A percentile compares a stretch with the other conserved stretches of the same genome.
phyloP scores from a whole-genome alignment of 2,113 vertebrate species.

The Poeciliopsis prolifica region DNA sequence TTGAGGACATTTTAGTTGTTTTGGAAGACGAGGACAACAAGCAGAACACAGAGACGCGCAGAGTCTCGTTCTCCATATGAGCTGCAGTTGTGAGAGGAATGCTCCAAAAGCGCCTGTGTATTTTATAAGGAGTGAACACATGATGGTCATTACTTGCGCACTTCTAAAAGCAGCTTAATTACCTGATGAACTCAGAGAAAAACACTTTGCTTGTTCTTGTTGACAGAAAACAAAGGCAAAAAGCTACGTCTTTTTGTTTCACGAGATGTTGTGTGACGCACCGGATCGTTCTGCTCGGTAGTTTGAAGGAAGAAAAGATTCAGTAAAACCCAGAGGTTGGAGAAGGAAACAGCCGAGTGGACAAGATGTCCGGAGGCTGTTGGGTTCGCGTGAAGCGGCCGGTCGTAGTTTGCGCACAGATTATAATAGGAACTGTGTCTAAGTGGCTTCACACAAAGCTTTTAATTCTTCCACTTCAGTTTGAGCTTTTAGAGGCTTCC shows the following conservation, averaged over 20 bases:
- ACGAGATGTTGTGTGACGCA: conserved; percentile 24
- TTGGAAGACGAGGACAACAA: background rate
- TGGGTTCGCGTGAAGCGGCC: background rate
- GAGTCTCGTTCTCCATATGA: background rate
- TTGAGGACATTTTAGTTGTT: background rate
- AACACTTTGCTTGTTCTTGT: conserved; percentile 4
- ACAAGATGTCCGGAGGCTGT: background rate
- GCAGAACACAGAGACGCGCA: background rate
- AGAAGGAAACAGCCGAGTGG: background rate
- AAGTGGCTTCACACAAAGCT: conserved; percentile 5
- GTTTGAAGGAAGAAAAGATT: background rate
- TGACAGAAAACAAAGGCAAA: conserved; percentile 1
- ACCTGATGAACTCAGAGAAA: conserved; percentile 26
- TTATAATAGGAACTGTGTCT: conserved; percentile 67
- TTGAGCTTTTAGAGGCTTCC: conserved; percentile 9
- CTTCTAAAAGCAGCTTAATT: conserved; percentile 13
- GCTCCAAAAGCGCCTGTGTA: conserved; percentile 5
- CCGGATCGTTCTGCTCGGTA: conserved; percentile 31
- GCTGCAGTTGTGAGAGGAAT: conserved; percentile 9
- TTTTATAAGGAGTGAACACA: conserved; percentile 28
- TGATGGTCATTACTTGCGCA: conserved; percentile 48
- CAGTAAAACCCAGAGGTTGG: background rate
- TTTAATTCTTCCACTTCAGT: background rate
- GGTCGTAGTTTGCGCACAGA: conserved; percentile 46
- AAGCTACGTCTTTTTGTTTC: conserved; percentile 1